phyloP scores from a whole-genome alignment of 2,797 vertebrate genomes.

The Onychomys torridus region DNA sequence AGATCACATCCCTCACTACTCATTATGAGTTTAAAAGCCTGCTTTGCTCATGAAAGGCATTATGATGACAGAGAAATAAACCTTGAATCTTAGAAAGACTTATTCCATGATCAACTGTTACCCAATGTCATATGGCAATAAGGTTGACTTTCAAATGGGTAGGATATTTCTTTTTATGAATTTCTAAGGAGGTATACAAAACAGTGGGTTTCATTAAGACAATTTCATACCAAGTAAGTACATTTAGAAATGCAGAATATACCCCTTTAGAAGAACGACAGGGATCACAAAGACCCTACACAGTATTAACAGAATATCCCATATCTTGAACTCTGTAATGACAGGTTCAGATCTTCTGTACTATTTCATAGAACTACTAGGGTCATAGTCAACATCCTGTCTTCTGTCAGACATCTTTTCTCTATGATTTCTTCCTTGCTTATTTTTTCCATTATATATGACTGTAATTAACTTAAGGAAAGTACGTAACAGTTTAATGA shows the following conservation, averaged over 20 bases:
- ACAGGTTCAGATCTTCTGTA: neutral
- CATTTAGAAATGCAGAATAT: neutral
- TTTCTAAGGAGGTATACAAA: neutral
- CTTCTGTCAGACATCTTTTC: neutral
- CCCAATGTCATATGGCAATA: neutral
- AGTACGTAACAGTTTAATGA: constrained; percentile 18
- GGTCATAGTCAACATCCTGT: neutral
- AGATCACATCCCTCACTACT: constrained; percentile 61
- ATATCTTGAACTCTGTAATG: neutral
- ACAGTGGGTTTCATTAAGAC: neutral
- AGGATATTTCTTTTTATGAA: neutral
- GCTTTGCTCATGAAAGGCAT: constrained; percentile 24
- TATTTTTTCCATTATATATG: constrained; percentile 24
- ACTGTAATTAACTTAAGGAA: constrained; percentile 32
- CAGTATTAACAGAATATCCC: neutral
- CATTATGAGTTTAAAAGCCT: constrained; percentile 63
- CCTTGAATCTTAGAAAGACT: constrained; percentile 15
- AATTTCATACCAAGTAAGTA: neutral
- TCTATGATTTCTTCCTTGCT: neutral
- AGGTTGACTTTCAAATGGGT: neutral
- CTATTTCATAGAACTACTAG: neutral
- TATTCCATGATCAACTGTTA: constrained; percentile 17
- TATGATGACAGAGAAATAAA: neutral
- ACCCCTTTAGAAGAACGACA: neutral
- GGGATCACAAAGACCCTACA: neutral